Conservation (phyloP, 2,113 vertebrate species). For the Brienomyrus brachyistius region DNA sequence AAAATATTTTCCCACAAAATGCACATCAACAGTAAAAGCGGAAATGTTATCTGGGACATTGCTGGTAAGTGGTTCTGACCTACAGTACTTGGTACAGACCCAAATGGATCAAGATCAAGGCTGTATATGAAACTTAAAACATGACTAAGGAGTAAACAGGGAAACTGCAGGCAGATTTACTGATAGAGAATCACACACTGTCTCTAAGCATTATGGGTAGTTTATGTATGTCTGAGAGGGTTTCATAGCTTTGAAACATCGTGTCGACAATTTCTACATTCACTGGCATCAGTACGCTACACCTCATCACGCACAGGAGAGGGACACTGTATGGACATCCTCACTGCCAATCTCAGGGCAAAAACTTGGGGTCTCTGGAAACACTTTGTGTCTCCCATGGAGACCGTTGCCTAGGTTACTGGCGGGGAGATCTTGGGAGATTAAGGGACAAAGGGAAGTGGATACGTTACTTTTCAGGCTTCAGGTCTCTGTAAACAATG, state of each 20-base stretch:
- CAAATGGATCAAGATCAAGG: not conserved
- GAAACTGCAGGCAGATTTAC: not conserved
- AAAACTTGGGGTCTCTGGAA: not conserved
- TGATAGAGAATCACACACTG: not conserved
- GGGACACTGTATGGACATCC: not conserved
- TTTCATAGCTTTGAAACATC: not conserved
- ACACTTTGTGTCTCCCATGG: not conserved
- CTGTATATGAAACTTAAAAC: not conserved
- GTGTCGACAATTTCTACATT: not conserved
- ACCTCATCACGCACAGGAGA: not conserved
- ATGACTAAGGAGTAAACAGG: not conserved
- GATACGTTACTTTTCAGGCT: constrained; percentile 94
- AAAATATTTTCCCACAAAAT: constrained; percentile 40
- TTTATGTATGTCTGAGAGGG: not conserved
- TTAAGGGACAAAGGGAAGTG: constrained; percentile 11
- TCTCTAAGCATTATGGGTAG: not conserved
- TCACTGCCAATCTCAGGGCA: not conserved
- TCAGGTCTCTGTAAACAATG: constrained; percentile 99
- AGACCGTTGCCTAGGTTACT: not conserved
- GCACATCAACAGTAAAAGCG: constrained; percentile 22
- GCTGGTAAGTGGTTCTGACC: not conserved
- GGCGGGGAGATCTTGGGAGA: not conserved
- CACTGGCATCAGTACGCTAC: not conserved
- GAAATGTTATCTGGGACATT: constrained; percentile 12
- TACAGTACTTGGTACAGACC: not conserved